Evolutionary conservation across 2,797 vertebrate genomes (phyloP), one percentile per base, ranked within the genome.

Genomic region (Malurus leucopterus): DNA sequence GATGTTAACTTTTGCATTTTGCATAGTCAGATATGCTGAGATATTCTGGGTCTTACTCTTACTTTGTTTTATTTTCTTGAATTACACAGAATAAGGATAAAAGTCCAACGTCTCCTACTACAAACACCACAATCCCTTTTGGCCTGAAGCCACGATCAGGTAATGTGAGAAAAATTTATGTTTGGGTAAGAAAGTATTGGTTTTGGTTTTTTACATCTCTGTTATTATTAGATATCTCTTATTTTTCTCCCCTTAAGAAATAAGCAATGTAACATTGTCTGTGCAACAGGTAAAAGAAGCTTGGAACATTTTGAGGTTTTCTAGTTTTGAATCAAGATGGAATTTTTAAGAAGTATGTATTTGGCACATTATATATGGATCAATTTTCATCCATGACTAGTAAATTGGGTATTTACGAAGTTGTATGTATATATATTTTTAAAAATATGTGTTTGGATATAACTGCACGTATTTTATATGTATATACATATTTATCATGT

Each of bases 91-190:
- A 87, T 87, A 97, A 98, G 59, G 97, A 98, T 86, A 94, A 79
- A 79, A 97, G 96, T 69, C 97, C 98, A 1, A 59, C 93, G 46
- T 98, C 97, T 84, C 96, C 97, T 36, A 95, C 97, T 53, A 90
- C 96, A 73, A 97, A 95, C 86, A 94, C 91, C 91, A 87, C 96
- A n/a, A 95, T 97, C 16, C 97, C 98, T 1, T 99, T 99, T 91
- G 99, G 98, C 75, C 96, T 99, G 93, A 99, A 99, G 88, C 98
- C 99, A 18, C 97, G 99, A 80, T 99, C 99, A 97, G 99, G 99
- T 99, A 98, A 98, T 96, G 92, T 86, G 34, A 34, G 57, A 64
- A 36, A 15, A 26, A 7, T 88, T 86, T 88, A 20, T 57, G 22
- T 64, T 21, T 23, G 44, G 22, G 44, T 46, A 23, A 46, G 22